Base-by-base conservation (phyloP, 2,113 vertebrate genomes). In the Pseudopipra pipra region DNA sequence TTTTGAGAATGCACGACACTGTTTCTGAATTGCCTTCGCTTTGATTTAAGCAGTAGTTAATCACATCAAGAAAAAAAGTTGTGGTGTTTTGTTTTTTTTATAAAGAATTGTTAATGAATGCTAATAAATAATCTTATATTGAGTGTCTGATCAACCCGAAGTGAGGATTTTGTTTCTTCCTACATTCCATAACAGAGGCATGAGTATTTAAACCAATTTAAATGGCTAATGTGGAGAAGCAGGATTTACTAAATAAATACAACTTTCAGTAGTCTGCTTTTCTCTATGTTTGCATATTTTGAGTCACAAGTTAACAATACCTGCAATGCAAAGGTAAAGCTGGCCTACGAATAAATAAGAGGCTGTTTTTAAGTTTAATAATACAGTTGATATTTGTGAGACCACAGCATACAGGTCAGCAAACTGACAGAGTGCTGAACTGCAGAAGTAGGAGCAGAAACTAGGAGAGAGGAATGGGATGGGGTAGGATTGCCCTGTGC, bases 351-450 rank as follows among this genome's bases (percentile, higher is more conserved):
- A 49, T 58, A 76, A 61, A 46, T 20, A 43, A 86, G 51, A 13
- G n/a, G 21, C 37, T 35, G 3, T 3, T 83, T 92, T 84, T 9
- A 62, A 67, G 10, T 18, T 62, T n/a, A 94, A 41, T 43, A 75
- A 72, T 65, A 41, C 5, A 31, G 6, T 8, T 81, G 46, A 22
- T 4, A 1, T 23, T 63, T 67, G 51, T 58, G 49, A 28, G 46
- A 43, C 17, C 55, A 62, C 2, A 39, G 27, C 44, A 61, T 12
- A 27, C 30, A 41, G 12, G 28, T 61, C 31, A 80, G 54, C n/a
- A 80, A 73, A 70, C 8, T 0, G 4, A 17, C 14, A 17, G 11
- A 52, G 9, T n/a, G 6, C 3, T 5, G 6, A 15, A 37, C 12
- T 28, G 58, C 22, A 37, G 21, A 14, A 52, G 12, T 3, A 49